Percentiles rank a stretch among this genome's conserved stretches.
phyloP scores from a whole-genome alignment of 2,113 vertebrate species.

The Psilopogon haemacephalus region DNA sequence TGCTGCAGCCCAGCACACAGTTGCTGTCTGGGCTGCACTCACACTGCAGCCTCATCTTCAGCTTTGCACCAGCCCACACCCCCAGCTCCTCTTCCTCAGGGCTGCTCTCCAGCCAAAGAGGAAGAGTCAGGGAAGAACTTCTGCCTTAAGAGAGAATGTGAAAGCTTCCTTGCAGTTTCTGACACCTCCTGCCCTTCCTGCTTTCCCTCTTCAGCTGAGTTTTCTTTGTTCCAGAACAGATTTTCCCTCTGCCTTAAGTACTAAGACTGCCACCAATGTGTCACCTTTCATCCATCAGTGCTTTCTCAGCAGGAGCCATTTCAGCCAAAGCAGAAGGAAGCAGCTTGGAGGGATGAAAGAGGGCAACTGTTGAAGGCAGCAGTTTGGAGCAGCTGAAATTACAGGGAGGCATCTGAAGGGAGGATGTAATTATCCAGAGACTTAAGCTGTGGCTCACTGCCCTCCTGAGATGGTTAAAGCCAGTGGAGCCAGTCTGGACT shows the following conservation, averaged over 20 bases:
- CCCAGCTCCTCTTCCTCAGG: no score
- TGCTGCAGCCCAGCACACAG: no score
- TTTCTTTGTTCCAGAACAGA: background rate
- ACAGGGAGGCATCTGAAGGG: constrained; percentile 28
- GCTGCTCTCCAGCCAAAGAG: no score
- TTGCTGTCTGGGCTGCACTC: no score
- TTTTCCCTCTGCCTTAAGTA: background rate
- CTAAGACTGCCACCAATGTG: background rate
- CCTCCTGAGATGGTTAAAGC: constrained; percentile 38
- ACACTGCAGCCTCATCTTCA: no score
- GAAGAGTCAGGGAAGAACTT: background rate
- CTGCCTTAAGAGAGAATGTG: background rate
- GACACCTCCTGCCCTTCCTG: background rate
- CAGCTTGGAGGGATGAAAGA: background rate
- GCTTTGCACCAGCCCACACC: no score
- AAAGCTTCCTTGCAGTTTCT: background rate
- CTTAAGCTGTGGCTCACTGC: constrained; percentile 32
- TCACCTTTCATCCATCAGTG: background rate
- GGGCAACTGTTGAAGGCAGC: constrained; percentile 8
- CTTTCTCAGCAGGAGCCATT: background rate
- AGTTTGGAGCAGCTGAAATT: constrained; percentile 51
- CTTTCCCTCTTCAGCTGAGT: background rate
- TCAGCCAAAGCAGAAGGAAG: constrained; percentile 16
- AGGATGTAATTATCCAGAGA: constrained; percentile 50
- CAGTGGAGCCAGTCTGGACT: constrained; percentile 43